Evolutionary conservation across 2,888 invertebrate genomes (phyloP).

Genomic region (Anagyrus pseudococci): DNA sequence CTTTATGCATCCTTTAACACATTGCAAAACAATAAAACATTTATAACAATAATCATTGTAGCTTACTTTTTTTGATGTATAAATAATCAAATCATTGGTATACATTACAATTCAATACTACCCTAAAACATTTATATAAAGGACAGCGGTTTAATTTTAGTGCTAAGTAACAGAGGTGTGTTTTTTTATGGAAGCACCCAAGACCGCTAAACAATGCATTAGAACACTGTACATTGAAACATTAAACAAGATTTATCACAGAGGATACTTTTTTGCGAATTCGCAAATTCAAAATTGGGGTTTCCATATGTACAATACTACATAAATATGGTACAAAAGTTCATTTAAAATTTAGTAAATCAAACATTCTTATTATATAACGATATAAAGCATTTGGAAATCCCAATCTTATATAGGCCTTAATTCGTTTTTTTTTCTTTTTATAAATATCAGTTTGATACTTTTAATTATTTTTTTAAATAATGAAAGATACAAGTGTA

Average conservation of each 20-base stretch:
- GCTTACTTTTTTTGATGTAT: no score
- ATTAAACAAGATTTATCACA: constrained; percentile 34
- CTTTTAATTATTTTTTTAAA: constrained; percentile 1
- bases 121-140: constrained; percentile 40
- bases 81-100: no score
- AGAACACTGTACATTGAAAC: constrained; percentile 9
- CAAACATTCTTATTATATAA: neutral
- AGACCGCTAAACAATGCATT: constrained; percentile 22
- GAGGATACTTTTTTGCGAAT: constrained; percentile 31
- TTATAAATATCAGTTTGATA: neutral
- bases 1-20: no score
- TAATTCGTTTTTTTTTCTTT: constrained; percentile 8
- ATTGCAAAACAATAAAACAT: no score
- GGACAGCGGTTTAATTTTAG: constrained; percentile 48
- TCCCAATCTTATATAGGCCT: constrained; percentile 34
- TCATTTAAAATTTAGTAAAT: neutral
- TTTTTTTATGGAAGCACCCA: constrained; percentile 62
- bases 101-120: no score
- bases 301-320: constrained; percentile 9
- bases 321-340: neutral
- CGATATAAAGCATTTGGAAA: constrained; percentile 26
- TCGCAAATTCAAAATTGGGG: constrained; percentile 24
- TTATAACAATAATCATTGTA: no score
- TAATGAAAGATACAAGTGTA: no score
- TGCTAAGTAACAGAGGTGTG: constrained; percentile 50